Percentiles rank a stretch among this genome's conserved stretches.
Conservation (phyloP, 2,113 vertebrate genomes). For the Alethe diademata region DNA sequence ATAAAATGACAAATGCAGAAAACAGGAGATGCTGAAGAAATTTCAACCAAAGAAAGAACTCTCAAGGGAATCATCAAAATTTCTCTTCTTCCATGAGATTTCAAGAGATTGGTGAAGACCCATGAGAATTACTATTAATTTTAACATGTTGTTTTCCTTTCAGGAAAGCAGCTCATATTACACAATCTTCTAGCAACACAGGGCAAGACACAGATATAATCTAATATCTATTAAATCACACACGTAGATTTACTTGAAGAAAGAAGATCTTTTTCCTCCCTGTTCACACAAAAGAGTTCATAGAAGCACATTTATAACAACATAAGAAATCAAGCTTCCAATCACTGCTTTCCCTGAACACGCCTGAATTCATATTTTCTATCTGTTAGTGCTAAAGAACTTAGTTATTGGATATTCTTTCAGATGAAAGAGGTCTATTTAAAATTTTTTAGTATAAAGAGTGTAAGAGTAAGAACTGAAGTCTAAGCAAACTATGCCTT, state of each 20-base stretch:
- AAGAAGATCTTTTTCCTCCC: not conserved
- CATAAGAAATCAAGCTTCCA: not conserved
- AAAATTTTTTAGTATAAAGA: not conserved
- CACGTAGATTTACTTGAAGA: not conserved
- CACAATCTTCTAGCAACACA: fast-evolving
- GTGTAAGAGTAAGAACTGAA: not conserved
- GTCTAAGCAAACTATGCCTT: not conserved
- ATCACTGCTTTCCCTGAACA: not conserved
- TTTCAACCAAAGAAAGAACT: not conserved
- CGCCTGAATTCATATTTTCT: not conserved
- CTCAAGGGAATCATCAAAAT: not conserved
- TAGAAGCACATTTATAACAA: not conserved
- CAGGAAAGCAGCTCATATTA: not conserved
- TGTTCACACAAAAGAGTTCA: not conserved
- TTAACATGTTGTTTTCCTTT: not conserved
- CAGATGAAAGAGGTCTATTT: not conserved
- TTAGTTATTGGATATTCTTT: not conserved
- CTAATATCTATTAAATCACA: not conserved
- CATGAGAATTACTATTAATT: not conserved
- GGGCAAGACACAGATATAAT: not conserved
- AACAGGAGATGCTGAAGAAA: not conserved
- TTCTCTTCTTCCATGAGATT: not conserved
- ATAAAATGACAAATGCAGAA: not conserved
- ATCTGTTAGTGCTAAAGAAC: not conserved
- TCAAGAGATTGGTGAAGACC: not conserved